These are phyloP conservation scores for Gobiocypris rarus DNA, from an alignment of 2,113 vertebrate species.

Conservation along the genomic window DNA sequence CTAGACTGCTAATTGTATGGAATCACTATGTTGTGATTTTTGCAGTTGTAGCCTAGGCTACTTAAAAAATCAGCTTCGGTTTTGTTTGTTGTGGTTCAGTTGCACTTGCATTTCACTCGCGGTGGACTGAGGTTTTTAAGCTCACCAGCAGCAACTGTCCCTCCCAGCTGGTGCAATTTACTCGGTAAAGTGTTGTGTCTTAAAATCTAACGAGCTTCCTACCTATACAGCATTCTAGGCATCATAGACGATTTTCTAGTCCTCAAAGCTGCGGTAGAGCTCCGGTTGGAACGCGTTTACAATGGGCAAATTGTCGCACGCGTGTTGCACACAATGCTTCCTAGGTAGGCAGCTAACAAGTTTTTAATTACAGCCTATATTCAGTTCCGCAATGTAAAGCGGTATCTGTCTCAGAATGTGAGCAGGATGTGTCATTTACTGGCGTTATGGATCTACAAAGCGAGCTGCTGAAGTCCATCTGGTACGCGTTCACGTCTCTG, in stretches of 20 bases:
- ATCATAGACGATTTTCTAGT: not conserved
- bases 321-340: not conserved
- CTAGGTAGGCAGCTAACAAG: not conserved
- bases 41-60: no score
- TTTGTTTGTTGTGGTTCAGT: no score
- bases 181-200: not conserved
- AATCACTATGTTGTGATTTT: no score
- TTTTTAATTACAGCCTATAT: not conserved
- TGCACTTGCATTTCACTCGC: no score
- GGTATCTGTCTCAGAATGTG: conserved; percentile 1
- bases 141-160: not conserved
- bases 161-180: not conserved
- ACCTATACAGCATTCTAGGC: not conserved
- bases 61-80: no score
- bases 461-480: conserved; percentile 87
- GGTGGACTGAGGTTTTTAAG: no score
- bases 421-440: not conserved
- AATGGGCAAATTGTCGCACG: not conserved
- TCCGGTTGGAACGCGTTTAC: not conserved
- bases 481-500: conserved; percentile 88
- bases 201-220: not conserved
- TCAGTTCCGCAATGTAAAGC: conserved; percentile 31
- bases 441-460: conserved; percentile 59
- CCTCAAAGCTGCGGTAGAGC: not conserved
- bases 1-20: no score